These are phyloP conservation scores for Cyclura pinguis DNA, from an alignment of 2,797 vertebrate species.

Conservation along the genomic window DNA sequence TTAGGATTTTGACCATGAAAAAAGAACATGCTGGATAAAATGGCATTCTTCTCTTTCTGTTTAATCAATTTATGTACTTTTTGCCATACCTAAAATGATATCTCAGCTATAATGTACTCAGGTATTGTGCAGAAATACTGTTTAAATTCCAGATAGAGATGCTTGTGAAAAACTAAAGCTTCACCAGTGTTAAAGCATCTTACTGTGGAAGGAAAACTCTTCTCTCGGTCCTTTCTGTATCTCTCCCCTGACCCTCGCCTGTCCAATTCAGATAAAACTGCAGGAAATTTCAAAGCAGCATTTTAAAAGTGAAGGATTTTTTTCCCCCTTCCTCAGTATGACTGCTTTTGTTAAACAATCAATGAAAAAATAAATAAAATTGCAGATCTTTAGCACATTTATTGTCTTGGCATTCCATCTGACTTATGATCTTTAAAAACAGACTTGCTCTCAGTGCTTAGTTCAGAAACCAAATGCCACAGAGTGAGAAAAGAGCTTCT, in stretches of 20 bases:
- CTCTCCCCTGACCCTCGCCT: background rate
- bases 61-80: no score
- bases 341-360: slow-evolving; percentile 40
- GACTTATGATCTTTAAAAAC: slow-evolving; percentile 46
- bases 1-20: background rate
- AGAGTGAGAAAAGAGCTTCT: slow-evolving; percentile 36
- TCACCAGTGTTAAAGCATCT: background rate
- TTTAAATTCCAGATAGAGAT: background rate
- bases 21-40: background rate
- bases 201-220: background rate
- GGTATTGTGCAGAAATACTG: background rate
- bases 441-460: background rate
- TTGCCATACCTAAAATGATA: no score
- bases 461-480: slow-evolving; percentile 35
- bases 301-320: background rate
- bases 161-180: background rate
- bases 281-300: slow-evolving; percentile 8
- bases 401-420: background rate
- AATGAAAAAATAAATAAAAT: slow-evolving; percentile 29
- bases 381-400: background rate
- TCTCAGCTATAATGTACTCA: no score
- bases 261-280: slow-evolving; percentile 17
- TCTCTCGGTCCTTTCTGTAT: background rate
- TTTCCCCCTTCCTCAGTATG: slow-evolving; percentile 13
- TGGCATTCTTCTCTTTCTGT: background rate